These are phyloP conservation scores for Melinopterus prodromus DNA, from an alignment of 2,888 invertebrate species.

Conservation along the genomic window DNA sequence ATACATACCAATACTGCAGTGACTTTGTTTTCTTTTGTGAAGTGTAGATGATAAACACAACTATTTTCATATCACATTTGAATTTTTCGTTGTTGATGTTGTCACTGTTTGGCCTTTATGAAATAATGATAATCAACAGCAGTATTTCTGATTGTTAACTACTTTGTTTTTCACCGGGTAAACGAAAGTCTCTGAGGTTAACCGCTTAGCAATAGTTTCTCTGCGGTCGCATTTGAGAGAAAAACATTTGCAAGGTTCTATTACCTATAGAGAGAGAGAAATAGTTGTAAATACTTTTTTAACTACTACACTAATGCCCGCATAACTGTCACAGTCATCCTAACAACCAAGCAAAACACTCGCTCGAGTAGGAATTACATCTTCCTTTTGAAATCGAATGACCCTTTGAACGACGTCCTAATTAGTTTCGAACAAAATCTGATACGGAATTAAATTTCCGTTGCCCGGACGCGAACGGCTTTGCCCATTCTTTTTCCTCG, in stretches of 20 bases:
- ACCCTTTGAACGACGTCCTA: neutral
- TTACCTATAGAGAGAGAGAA: neutral
- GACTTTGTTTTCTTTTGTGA: too few relatives aligned
- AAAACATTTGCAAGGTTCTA: neutral
- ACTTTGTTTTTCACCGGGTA: too few relatives aligned
- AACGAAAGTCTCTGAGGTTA: too few relatives aligned
- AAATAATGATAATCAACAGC: too few relatives aligned
- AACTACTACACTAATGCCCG: neutral
- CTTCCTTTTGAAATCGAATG: neutral
- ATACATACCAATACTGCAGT: too few relatives aligned
- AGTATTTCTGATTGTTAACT: too few relatives aligned
- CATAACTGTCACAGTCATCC: neutral
- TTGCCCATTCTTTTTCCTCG: neutral
- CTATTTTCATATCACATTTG: too few relatives aligned
- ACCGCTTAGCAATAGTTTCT: too few relatives aligned
- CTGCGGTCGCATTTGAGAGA: neutral
- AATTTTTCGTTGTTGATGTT: too few relatives aligned
- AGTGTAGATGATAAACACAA: too few relatives aligned
- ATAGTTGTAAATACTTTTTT: neutral
- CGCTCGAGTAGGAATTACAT: neutral
- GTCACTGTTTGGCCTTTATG: too few relatives aligned
- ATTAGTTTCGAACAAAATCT: neutral
- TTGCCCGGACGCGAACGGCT: neutral
- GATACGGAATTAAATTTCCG: neutral
- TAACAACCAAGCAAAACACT: neutral